These are phyloP conservation scores for Heloderma charlesbogerti DNA, from an alignment of 2,113 vertebrate genomes.

Conservation along the genomic window DNA sequence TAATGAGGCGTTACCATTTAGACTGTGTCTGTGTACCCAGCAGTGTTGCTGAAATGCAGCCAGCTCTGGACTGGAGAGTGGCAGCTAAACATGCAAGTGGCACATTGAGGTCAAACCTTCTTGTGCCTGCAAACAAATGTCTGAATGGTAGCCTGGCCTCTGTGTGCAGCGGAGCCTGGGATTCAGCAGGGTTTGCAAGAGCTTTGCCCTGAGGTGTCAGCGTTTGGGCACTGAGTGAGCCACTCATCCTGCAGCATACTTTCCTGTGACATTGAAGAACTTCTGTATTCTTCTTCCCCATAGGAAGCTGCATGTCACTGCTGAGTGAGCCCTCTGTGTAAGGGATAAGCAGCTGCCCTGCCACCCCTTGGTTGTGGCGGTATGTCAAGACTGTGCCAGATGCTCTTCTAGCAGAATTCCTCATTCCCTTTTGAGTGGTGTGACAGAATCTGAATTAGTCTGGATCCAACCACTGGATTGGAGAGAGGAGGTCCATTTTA, in stretches of 20 bases:
- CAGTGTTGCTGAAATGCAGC: background rate
- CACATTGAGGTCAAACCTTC: background rate
- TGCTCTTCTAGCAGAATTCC: background rate
- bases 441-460: background rate
- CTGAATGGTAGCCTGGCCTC: background rate
- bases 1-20: constrained; percentile 13
- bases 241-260: background rate
- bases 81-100: background rate
- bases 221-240: background rate
- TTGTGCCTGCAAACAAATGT: background rate
- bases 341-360: background rate
- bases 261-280: background rate
- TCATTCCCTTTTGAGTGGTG: background rate
- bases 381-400: background rate
- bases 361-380: background rate
- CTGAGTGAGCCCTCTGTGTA: too few species aligned
- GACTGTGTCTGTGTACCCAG: background rate
- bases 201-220: background rate
- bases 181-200: background rate
- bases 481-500: background rate
- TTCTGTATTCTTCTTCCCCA: background rate
- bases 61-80: background rate
- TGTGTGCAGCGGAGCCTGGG: background rate
- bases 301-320: background rate
- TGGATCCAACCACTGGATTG: background rate